Evolutionary conservation across 2,888 invertebrate species (phyloP).

Genomic region (Stenotaenia linearis): DNA sequence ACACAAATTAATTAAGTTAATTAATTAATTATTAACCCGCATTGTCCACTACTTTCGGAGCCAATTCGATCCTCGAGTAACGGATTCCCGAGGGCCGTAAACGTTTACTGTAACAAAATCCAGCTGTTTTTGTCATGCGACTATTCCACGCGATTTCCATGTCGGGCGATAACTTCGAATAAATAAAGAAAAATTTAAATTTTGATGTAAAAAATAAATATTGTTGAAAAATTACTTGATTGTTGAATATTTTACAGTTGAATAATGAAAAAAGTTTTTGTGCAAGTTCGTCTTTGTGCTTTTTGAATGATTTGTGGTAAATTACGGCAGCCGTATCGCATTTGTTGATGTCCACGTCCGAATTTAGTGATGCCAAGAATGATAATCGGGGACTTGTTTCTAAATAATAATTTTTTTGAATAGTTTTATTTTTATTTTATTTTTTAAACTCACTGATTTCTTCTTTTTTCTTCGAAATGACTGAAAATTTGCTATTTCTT

Average conservation of each 20-base stretch:
- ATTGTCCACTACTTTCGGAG: too few relatives aligned
- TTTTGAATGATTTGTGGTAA: neutral
- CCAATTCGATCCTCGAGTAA: too few relatives aligned
- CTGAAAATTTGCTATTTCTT: neutral
- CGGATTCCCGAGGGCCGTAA: too few relatives aligned
- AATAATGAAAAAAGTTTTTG: neutral
- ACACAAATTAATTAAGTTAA: too few relatives aligned
- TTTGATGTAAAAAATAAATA: neutral
- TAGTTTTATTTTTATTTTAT: neutral
- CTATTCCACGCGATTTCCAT: conserved; percentile 27
- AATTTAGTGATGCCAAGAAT: neutral
- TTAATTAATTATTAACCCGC: too few relatives aligned
- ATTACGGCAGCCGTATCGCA: neutral
- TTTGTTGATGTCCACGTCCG: neutral
- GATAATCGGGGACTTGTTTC: neutral
- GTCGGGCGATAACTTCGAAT: neutral
- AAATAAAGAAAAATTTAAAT: neutral
- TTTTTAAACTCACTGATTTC: neutral
- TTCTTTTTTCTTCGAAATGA: neutral
- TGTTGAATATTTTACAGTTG: neutral
- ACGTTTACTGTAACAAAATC: too few relatives aligned
- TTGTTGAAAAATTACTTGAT: neutral
- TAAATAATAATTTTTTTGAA: neutral
- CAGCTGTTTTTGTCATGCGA: conserved; percentile 21
- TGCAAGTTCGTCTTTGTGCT: neutral